A percentile compares a stretch with the other conserved stretches of the same genome.
These are phyloP conservation scores for Plusia festucae DNA, from an alignment of 2,888 invertebrate species.

Conservation along the genomic window DNA sequence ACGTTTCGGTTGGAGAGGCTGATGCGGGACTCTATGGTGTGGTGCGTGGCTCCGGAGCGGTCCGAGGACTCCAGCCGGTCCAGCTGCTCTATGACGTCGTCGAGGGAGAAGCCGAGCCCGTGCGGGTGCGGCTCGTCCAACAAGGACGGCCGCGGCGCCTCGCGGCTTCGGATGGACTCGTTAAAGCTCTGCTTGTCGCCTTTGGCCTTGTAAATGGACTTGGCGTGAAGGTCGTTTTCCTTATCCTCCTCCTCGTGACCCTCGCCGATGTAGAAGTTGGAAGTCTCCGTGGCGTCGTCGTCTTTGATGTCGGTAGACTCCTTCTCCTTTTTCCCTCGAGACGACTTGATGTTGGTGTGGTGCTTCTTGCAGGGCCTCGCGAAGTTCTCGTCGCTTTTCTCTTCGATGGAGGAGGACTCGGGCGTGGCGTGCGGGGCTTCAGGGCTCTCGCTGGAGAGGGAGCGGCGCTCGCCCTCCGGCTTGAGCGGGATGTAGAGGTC, in stretches of 20 bases:
- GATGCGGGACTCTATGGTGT: conserved; percentile 72
- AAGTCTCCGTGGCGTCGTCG: conserved; percentile 74
- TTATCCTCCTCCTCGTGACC: conserved; percentile 44
- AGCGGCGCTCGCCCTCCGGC: conserved; percentile 56
- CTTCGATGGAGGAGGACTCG: conserved; percentile 67
- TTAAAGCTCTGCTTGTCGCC: conserved; percentile 81
- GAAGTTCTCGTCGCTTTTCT: conserved; percentile 61
- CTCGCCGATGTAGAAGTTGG: conserved; percentile 80
- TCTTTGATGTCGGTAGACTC: conserved; percentile 77
- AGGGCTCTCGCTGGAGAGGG: conserved; percentile 60
- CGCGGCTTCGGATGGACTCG: conserved; percentile 75
- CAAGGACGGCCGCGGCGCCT: conserved; percentile 68
- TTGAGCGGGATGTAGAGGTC: conserved; percentile 80
- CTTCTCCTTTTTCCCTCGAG: conserved; percentile 71
- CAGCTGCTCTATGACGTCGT: conserved; percentile 70
- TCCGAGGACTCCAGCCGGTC: conserved; percentile 67
- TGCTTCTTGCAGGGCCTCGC: conserved; percentile 79
- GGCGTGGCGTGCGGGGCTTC: conserved; percentile 65
- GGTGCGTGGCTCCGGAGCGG: conserved; percentile 80
- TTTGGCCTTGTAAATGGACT: conserved; percentile 69
- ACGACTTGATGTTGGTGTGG: conserved; percentile 81
- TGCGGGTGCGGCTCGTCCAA: conserved; percentile 70
- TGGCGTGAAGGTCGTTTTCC: conserved; percentile 42
- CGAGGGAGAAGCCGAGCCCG: conserved; percentile 63
- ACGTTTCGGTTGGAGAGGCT: conserved; percentile 64